Conservation (phyloP, 2,888 invertebrate species). For the Cloeon dipterum region DNA sequence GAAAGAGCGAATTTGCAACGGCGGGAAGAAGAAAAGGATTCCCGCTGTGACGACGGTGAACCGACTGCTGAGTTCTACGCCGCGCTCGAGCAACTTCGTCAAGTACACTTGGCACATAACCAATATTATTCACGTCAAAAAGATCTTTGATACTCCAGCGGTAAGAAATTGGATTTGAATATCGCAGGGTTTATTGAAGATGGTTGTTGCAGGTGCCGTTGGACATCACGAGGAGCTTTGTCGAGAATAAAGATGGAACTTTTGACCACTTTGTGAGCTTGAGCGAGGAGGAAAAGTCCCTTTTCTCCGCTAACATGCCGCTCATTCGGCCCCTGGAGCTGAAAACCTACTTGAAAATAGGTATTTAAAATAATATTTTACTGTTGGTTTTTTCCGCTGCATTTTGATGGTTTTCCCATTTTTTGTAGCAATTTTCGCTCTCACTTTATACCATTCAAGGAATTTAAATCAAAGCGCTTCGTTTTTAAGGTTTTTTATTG, state of each 20-base stretch:
- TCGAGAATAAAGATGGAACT: constrained; percentile 33
- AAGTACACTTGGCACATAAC: constrained; percentile 51
- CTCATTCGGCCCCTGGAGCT: constrained; percentile 31
- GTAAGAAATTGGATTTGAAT: constrained; percentile 15
- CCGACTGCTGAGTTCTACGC: constrained; percentile 30
- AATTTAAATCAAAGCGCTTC: too few species aligned
- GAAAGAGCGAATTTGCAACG: constrained; percentile 40
- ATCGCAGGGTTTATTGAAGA: too few species aligned
- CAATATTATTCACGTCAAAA: constrained; percentile 42
- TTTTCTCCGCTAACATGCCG: constrained; percentile 17
- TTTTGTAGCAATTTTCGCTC: too few species aligned
- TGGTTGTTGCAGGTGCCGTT: constrained; percentile 29
- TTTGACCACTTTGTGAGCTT: constrained; percentile 23
- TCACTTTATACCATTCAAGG: too few species aligned
- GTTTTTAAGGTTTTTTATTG: too few species aligned
- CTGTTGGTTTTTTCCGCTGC: too few species aligned
- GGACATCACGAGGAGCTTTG: constrained; percentile 36
- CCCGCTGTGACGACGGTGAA: constrained; percentile 38
- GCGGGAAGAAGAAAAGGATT: constrained; percentile 33
- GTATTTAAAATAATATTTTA: constrained; percentile 23
- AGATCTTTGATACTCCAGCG: constrained; percentile 43
- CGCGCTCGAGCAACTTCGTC: constrained; percentile 38
- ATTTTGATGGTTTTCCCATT: too few species aligned
- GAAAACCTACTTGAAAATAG: constrained; percentile 38
- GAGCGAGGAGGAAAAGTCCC: constrained; percentile 18